Evolutionary conservation across 1,140 invertebrate species (phyloP).

Genomic region (Zaprionus inermis): DNA sequence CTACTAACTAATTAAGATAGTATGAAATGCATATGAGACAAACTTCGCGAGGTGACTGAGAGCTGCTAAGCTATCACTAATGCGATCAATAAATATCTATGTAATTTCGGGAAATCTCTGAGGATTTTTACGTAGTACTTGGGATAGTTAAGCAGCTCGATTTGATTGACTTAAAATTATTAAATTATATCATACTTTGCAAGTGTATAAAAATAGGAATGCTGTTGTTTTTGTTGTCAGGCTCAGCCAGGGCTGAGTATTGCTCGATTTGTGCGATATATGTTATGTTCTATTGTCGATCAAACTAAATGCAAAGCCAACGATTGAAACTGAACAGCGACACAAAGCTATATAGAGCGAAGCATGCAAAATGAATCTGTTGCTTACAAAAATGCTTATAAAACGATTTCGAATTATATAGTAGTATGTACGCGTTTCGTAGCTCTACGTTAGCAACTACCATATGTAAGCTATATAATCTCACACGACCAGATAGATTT

Average conservation of each 20-base stretch:
- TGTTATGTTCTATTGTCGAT: conserved; percentile 2
- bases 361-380: conserved; percentile 21
- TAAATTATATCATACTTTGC: conserved; percentile 22
- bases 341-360: background rate
- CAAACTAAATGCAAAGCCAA: conserved; percentile 45
- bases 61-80: background rate
- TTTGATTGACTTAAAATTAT: background rate
- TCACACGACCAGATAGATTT: conserved; percentile 26
- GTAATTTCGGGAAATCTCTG: background rate
- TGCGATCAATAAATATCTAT: background rate
- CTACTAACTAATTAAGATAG: background rate
- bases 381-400: conserved; percentile 69
- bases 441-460: conserved; percentile 34
- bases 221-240: conserved; percentile 20
- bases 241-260: conserved; percentile 28
- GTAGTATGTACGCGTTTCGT: conserved; percentile 27
- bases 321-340: conserved; percentile 11
- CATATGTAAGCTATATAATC: conserved; percentile 48
- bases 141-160: background rate
- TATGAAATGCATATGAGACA: background rate
- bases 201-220: conserved; percentile 71
- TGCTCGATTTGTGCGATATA: conserved; percentile 39
- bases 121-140: background rate
- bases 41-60: background rate
- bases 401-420: conserved; percentile 57